A percentile compares a stretch with the other conserved stretches of the same genome.
These are phyloP conservation scores for Drosophila grimshawi DNA, from an alignment of 1,140 invertebrate species.

Conservation along the genomic window DNA sequence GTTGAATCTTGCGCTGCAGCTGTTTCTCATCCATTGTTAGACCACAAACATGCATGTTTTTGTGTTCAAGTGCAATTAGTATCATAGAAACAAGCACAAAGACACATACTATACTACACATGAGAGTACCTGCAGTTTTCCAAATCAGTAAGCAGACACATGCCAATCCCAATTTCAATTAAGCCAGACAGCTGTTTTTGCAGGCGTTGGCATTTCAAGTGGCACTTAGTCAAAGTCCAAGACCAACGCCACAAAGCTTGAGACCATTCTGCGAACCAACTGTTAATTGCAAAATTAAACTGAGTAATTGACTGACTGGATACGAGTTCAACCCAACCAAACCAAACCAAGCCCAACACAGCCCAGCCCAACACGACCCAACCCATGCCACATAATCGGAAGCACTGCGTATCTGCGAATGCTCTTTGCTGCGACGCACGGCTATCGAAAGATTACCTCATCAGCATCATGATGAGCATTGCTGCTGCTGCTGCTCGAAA, in stretches of 20 bases:
- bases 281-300: slow-evolving; percentile 79
- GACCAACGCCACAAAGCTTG: not conserved
- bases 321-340: slow-evolving; percentile 17
- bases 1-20: no score
- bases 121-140: slow-evolving; percentile 27
- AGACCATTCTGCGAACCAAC: slow-evolving; percentile 52
- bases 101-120: no score
- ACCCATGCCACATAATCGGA: not conserved
- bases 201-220: slow-evolving; percentile 32
- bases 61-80: not conserved
- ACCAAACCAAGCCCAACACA: not conserved
- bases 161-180: slow-evolving; percentile 51
- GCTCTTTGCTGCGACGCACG: slow-evolving; percentile 29
- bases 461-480: slow-evolving; percentile 48
- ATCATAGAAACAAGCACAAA: no score
- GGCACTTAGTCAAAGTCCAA: slow-evolving; percentile 41
- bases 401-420: slow-evolving; percentile 26
- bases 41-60: slow-evolving; percentile 4
- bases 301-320: slow-evolving; percentile 62
- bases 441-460: slow-evolving; percentile 66
- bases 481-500: slow-evolving; percentile 43
- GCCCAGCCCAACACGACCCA: slow-evolving; percentile 27
- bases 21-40: not conserved
- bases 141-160: slow-evolving; percentile 45
- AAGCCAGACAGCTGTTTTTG: slow-evolving; percentile 43